These are phyloP conservation scores for Rhea pennata DNA, from an alignment of 2,113 vertebrate genomes.

Conservation along the genomic window DNA sequence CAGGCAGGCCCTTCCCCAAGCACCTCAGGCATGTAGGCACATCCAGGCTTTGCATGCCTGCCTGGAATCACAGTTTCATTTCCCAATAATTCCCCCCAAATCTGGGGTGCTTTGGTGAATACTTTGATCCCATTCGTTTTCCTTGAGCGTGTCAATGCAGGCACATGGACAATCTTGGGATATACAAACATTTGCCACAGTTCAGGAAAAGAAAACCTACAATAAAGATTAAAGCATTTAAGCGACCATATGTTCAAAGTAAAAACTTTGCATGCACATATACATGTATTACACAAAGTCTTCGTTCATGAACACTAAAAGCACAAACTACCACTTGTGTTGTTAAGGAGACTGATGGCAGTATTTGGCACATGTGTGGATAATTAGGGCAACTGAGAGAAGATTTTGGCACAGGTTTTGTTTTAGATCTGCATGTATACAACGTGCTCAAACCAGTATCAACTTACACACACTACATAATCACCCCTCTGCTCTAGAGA, in stretches of 20 bases:
- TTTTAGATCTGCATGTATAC: background rate
- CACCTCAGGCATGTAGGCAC: background rate
- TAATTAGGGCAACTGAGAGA: background rate
- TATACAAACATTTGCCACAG: constrained; percentile 25
- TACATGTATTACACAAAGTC: background rate
- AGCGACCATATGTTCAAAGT: background rate
- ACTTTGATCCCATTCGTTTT: background rate
- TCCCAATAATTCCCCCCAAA: background rate
- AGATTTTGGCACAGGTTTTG: background rate
- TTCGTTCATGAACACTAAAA: background rate
- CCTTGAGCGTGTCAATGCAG: constrained; percentile 17
- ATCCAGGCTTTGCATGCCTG: background rate
- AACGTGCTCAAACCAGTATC: background rate
- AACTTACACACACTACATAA: background rate
- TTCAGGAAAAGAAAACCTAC: background rate
- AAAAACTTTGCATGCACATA: background rate
- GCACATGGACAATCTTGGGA: constrained; percentile 15
- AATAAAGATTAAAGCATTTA: background rate
- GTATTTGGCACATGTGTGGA: background rate
- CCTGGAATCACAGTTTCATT: background rate
- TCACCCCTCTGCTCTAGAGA: background rate
- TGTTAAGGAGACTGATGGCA: background rate
- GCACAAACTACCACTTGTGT: background rate
- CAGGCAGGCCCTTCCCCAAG: background rate
- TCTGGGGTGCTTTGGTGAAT: background rate